Conservation (phyloP, 2,113 vertebrate species). For the Pelobates fuscus region DNA sequence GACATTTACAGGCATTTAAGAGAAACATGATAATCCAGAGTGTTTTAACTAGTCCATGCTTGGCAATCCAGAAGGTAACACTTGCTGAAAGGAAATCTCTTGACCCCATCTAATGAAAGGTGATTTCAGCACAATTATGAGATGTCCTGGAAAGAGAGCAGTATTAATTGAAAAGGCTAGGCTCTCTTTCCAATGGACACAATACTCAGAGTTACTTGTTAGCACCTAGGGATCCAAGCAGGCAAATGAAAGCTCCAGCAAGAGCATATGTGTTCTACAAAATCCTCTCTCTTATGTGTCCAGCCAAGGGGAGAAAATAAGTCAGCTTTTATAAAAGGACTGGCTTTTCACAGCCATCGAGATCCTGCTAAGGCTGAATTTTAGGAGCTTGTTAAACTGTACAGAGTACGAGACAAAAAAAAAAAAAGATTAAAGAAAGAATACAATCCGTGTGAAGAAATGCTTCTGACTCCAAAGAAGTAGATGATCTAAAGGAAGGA, state of each 20-base stretch:
- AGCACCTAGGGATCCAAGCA: slow-evolving; percentile 27
- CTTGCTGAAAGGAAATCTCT: no score
- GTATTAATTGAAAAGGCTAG: slow-evolving; percentile 23
- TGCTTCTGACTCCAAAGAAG: slow-evolving; percentile 70
- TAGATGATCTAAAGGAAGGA: slow-evolving; percentile 77
- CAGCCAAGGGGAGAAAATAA: slow-evolving; percentile 64
- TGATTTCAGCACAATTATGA: slow-evolving; percentile 33
- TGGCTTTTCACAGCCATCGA: slow-evolving; percentile 65
- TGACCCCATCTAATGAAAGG: slow-evolving; percentile 22
- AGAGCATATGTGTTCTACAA: slow-evolving; percentile 52
- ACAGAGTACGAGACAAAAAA: slow-evolving; percentile 60
- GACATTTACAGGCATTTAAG: no score
- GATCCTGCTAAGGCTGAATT: slow-evolving; percentile 66
- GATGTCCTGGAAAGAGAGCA: slow-evolving; percentile 20
- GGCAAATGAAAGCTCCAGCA: slow-evolving; percentile 37
- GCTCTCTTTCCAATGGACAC: slow-evolving; percentile 3
- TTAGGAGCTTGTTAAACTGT: slow-evolving; percentile 70
- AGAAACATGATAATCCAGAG: no score
- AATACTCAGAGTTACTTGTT: slow-evolving; percentile 38
- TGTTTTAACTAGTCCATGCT: no score
- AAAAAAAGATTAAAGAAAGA: slow-evolving; percentile 72
- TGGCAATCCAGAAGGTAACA: no score
- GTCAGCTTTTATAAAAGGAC: slow-evolving; percentile 67
- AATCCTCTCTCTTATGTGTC: slow-evolving; percentile 53
- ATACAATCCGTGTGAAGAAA: slow-evolving; percentile 70